A percentile compares a stretch with the other conserved stretches of the same genome.
Evolutionary conservation across 2,113 vertebrate species (phyloP).

Genomic region (Calcarius ornatus): DNA sequence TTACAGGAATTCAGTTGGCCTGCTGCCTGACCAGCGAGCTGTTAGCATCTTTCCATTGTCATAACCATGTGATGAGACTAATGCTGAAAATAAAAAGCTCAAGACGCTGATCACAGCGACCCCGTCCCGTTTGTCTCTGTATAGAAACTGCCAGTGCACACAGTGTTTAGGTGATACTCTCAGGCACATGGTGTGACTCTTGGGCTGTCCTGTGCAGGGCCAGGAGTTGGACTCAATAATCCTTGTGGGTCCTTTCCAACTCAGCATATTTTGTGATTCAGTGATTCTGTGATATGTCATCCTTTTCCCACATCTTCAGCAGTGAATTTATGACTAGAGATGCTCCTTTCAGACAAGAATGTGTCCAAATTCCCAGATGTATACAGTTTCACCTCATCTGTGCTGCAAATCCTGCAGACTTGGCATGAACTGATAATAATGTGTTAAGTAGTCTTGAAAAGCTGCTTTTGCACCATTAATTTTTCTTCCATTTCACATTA

Average conservation of each 20-base stretch:
- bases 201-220: background rate
- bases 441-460: background rate
- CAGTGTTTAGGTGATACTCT: background rate
- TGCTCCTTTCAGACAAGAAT: background rate
- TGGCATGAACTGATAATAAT: background rate
- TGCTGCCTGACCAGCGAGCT: too few species aligned
- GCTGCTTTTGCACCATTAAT: background rate
- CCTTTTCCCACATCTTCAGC: background rate
- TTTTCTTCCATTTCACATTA: background rate
- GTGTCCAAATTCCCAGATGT: background rate
- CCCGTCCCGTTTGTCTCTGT: too few species aligned
- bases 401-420: background rate
- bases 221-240: background rate
- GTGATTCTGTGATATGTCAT: background rate
- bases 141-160: too few species aligned
- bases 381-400: background rate
- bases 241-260: background rate
- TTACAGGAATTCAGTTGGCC: too few species aligned
- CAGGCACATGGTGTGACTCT: background rate
- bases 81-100: too few species aligned
- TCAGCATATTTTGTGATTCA: background rate
- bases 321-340: background rate
- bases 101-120: too few species aligned
- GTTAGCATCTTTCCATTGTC: too few species aligned
- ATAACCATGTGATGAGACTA: too few species aligned